Evolutionary conservation across 2,797 vertebrate genomes (phyloP), one percentile per base, ranked within the genome.

Genomic region (Fratercula arctica): DNA sequence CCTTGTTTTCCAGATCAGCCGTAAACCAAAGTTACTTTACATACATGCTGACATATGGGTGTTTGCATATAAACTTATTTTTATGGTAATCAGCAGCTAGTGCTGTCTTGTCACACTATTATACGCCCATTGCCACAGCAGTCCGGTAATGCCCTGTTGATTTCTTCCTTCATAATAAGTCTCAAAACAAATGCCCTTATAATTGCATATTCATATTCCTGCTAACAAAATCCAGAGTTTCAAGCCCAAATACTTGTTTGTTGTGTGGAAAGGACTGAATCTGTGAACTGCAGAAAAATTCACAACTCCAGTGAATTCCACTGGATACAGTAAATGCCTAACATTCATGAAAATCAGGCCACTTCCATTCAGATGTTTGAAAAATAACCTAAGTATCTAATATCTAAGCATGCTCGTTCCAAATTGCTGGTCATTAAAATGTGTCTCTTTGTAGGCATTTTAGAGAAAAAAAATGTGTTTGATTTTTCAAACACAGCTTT

Each of bases 401-500:
- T 66, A 77, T n/a, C 21, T 72, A 66, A 75, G 17, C 6, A 63
- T 13, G 1, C 13, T 76, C 73, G 20, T 82, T 86, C 25, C 43
- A 63, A 86, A 88, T 50, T 24, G 6, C 23, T 70, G 13, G 17
- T 70, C 10, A 46, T 70, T 41, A 43, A 86, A 86, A 81, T 76
- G 2, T 45, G 16, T 37, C 10, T 56, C 8, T 86, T 63, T 48
- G 29, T 23, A 46, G 16, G 10, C 26, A 37, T 76, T 90, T 88
- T 64, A 53, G 19, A 74, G 46, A 57, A 76, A 94, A 81, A 79
- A 4, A 33, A 10, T 23, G 33, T 8, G 11, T 43, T 84, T 84
- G 14, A 26, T 85, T 84, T 95, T 94, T 90, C 37, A 70, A 81
- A 78, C 20, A 54, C 29, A 20, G 10, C 67, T 95, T 95, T 95